phyloP scores from a whole-genome alignment of 2,888 invertebrate genomes.

The Drosophila vallismaia region DNA sequence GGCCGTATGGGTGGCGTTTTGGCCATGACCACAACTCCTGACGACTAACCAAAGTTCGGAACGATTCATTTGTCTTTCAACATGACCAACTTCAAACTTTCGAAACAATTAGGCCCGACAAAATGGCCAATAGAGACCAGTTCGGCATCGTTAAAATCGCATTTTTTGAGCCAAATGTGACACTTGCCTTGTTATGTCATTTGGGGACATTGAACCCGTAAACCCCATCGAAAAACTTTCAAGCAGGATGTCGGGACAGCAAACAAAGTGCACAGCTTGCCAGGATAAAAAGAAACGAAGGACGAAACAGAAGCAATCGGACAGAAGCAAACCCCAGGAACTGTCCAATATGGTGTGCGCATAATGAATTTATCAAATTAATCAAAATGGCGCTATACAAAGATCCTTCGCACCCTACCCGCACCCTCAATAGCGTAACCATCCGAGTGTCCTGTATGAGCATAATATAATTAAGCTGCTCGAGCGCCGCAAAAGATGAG shows the following conservation, averaged over 20 bases:
- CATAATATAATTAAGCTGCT: slow-evolving; percentile 73
- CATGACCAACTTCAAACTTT: slow-evolving; percentile 53
- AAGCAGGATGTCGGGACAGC: slow-evolving; percentile 24
- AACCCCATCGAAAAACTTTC: slow-evolving; percentile 13
- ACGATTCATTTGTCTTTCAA: slow-evolving; percentile 70
- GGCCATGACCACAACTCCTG: slow-evolving; percentile 14
- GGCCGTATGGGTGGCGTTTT: neutral
- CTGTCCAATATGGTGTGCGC: slow-evolving; percentile 76
- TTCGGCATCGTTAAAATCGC: slow-evolving; percentile 68
- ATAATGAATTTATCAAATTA: slow-evolving; percentile 82
- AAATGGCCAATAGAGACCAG: slow-evolving; percentile 52
- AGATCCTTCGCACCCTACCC: slow-evolving; percentile 14
- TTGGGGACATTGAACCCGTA: slow-evolving; percentile 62
- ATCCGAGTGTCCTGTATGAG: slow-evolving; percentile 42
- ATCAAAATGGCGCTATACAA: slow-evolving; percentile 66
- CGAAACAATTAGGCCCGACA: slow-evolving; percentile 59
- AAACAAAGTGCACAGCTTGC: slow-evolving; percentile 53
- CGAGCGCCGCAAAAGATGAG: slow-evolving; percentile 64
- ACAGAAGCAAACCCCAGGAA: slow-evolving; percentile 12
- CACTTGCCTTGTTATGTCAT: slow-evolving; percentile 74
- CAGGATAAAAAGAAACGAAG: slow-evolving; percentile 21
- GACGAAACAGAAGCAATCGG: slow-evolving; percentile 11
- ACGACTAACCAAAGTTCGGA: slow-evolving; percentile 18
- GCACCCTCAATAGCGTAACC: slow-evolving; percentile 41
- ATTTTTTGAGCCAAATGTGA: slow-evolving; percentile 74